Conservation (phyloP, 2,113 vertebrate genomes). For the Megaceryle maxima region DNA sequence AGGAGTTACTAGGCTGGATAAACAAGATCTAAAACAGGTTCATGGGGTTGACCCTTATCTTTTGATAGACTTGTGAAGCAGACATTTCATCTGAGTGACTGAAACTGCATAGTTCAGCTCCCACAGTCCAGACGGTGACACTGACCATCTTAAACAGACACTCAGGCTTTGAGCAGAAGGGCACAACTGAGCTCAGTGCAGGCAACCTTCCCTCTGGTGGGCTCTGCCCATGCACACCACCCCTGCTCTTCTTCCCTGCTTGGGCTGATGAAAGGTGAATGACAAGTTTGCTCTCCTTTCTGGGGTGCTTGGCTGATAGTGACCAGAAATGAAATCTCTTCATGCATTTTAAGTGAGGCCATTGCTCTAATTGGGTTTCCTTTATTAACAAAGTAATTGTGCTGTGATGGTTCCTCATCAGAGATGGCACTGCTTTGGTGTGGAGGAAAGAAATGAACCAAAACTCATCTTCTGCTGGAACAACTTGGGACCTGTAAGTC, state of each 20-base stretch:
- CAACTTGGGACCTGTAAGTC: background rate
- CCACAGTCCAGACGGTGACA: fast-evolving
- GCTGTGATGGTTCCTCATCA: background rate
- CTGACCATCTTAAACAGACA: background rate
- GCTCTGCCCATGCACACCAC: background rate
- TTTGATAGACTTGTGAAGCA: background rate
- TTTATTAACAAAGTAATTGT: background rate
- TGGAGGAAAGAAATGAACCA: fast-evolving
- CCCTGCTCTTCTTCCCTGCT: background rate
- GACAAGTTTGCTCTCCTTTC: background rate
- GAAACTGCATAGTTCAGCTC: background rate
- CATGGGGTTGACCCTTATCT: background rate
- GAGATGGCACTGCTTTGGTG: background rate
- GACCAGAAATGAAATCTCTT: background rate
- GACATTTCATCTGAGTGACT: background rate
- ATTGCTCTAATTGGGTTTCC: background rate
- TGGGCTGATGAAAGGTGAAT: background rate
- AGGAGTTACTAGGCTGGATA: background rate
- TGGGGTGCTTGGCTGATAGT: background rate
- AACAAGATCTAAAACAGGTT: background rate
- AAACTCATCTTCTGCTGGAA: background rate
- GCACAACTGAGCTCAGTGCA: fast-evolving
- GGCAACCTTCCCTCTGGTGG: background rate
- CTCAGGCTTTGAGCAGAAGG: background rate
- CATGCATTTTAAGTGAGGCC: background rate